phyloP scores from a whole-genome alignment of 2,797 vertebrate species.

The Semotilus atromaculatus region DNA sequence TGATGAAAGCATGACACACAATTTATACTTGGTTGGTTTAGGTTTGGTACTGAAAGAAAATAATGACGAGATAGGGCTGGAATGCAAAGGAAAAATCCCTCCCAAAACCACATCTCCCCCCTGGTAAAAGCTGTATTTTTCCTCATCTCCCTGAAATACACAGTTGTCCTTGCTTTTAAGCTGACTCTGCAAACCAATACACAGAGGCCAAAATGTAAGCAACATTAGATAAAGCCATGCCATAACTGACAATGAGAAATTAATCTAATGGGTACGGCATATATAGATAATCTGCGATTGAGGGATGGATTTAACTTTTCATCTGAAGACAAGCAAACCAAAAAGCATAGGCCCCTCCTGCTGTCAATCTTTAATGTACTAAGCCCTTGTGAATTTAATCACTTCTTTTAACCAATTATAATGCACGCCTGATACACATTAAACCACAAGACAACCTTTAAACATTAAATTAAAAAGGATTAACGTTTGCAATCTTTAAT shows the following conservation, averaged over 20 bases:
- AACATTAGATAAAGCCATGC: constrained; percentile 25
- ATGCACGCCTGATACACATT: neutral
- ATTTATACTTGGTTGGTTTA: constrained; percentile 63
- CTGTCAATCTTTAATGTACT: neutral
- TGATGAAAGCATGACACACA: constrained; percentile 64
- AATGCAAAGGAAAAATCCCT: constrained; percentile 76
- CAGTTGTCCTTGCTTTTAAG: constrained; percentile 57
- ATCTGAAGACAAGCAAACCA: constrained; percentile 29
- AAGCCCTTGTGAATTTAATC: neutral
- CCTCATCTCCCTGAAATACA: constrained; percentile 69
- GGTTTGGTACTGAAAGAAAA: constrained; percentile 67
- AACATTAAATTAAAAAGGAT: neutral
- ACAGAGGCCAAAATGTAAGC: constrained; percentile 47
- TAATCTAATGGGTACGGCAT: neutral
- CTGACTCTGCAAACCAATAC: constrained; percentile 12
- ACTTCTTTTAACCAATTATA: neutral
- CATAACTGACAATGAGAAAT: constrained; percentile 54
- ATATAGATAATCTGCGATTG: constrained; percentile 18
- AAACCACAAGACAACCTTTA: neutral
- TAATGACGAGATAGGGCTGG: constrained; percentile 63
- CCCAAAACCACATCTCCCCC: constrained; percentile 75
- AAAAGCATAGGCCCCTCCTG: constrained; percentile 21
- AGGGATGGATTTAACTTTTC: constrained; percentile 35
- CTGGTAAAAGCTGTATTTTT: constrained; percentile 66
- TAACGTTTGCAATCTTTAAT: neutral